Evolutionary conservation across 2,888 invertebrate species (phyloP), one percentile per base, ranked within the genome.

Genomic region (Deilephila elpenor): DNA sequence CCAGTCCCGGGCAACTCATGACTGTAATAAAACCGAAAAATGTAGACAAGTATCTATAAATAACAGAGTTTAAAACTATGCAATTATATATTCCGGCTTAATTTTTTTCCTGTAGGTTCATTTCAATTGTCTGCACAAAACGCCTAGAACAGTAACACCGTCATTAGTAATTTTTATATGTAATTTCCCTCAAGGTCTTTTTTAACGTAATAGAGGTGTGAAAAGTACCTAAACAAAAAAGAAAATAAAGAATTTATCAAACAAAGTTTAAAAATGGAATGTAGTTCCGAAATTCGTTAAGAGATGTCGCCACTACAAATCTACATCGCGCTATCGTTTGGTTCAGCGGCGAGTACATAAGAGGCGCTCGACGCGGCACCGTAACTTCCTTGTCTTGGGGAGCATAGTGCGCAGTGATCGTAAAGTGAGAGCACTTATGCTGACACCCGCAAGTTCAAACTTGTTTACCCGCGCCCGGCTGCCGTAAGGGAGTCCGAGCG

Each of bases 341-440:
- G 59, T 76, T 72, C 17, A 19, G 44, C 14, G 19, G 59, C 75
- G 51, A 61, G 72, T 72, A 78, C 73, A 74, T 76, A 74, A 11
- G 37, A 73, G 56, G 34, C 25, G 5, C 14, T 17, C 4, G 4
- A 32, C 7, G 6, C 6, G 8, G 0, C 0, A 0, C 0, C 6
- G 59, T 71, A 78, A 94, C 95, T 95, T 97, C 97, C 96, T 97
- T 97, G 97, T 97, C 97, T 96, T 93, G 96, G 97, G 97, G 97
- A 97, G 97, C 97, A 96, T 95, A 97, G 96, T 97, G 96, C 96
- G 95, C 97, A 95, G 96, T 97, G 97, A 97, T 96, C 97, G 97
- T 96, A 81, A 96, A 96, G 97, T 97, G 97, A 97, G 97, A 95
- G 95, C 96, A 97, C 96, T 97, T 95, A 95, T 97, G 97, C 97